Conservation (phyloP, 2,888 invertebrate genomes). For the Sinodicranocentrus sp. region DNA sequence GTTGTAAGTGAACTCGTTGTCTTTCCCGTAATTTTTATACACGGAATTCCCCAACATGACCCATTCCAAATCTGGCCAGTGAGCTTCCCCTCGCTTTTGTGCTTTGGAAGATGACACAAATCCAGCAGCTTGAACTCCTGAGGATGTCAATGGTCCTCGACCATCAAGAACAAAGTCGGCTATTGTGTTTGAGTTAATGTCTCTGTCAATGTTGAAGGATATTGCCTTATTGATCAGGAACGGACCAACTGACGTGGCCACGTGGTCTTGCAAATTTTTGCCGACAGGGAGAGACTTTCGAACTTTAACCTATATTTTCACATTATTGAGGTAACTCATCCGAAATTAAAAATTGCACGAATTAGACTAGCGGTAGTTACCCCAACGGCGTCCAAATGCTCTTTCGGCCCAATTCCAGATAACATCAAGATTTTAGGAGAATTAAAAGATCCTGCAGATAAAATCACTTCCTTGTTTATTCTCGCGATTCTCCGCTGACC, state of each 20-base stretch:
- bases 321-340: too few species aligned
- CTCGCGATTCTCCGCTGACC: constrained; percentile 67
- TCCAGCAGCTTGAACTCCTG: too few species aligned
- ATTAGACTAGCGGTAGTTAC: too few species aligned
- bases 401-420: too few species aligned
- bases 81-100: constrained; percentile 25
- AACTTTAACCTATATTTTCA: too few species aligned
- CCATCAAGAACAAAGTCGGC: background rate
- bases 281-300: too few species aligned
- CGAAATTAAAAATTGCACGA: too few species aligned
- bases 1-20: constrained; percentile 59
- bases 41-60: too few species aligned
- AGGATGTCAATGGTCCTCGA: too few species aligned
- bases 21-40: constrained; percentile 50
- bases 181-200: background rate
- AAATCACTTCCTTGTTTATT: constrained; percentile 73
- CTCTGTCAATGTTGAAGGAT: constrained; percentile 54
- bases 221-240: constrained; percentile 66
- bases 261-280: constrained; percentile 72
- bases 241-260: constrained; percentile 70
- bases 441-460: constrained; percentile 51
- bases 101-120: too few species aligned
- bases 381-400: constrained; percentile 34
- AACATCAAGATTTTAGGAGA: constrained; percentile 54
- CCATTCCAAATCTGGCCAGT: constrained; percentile 67